phyloP scores from a whole-genome alignment of 2,888 invertebrate species.

The Sisyra nigra region DNA sequence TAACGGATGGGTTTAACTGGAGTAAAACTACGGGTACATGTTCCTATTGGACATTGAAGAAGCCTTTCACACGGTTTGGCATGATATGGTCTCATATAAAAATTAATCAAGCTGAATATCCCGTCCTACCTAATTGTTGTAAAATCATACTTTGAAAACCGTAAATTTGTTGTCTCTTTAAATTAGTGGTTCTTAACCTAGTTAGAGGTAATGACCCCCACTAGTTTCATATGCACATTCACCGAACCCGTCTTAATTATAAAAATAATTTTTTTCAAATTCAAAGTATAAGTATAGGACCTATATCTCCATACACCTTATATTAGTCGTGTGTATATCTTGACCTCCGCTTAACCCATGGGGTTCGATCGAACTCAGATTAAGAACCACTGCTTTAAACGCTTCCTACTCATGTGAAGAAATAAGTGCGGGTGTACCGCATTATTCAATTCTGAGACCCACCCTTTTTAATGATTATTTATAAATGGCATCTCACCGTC shows the following conservation, averaged over 20 bases:
- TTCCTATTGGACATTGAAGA: constrained; percentile 20
- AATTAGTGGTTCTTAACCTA: too few species aligned
- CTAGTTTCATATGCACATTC: too few species aligned
- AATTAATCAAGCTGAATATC: constrained; percentile 15
- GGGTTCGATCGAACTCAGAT: too few species aligned
- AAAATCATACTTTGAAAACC: constrained; percentile 14
- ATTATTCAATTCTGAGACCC: constrained; percentile 12
- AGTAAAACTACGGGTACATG: constrained; percentile 15
- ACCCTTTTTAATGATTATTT: constrained; percentile 12
- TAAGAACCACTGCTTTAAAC: too few species aligned
- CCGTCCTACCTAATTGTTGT: constrained; percentile 14
- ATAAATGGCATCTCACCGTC: constrained; percentile 12
- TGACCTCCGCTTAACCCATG: too few species aligned
- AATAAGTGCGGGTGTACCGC: constrained; percentile 12
- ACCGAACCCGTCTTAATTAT: too few species aligned
- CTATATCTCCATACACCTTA: too few species aligned
- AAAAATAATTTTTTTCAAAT: too few species aligned
- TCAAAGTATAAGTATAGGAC: too few species aligned
- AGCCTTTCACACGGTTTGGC: constrained; percentile 21
- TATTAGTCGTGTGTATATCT: too few species aligned
- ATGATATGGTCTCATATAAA: constrained; percentile 18
- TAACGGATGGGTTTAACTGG: constrained; percentile 15
- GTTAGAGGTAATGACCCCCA: too few species aligned
- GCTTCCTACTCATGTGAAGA: constrained; percentile 9
- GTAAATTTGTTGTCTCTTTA: constrained; percentile 14